A percentile compares a stretch with the other conserved stretches of the same genome.
Evolutionary conservation across 2,888 invertebrate genomes (phyloP).

Genomic region (Lithophane leautieri): DNA sequence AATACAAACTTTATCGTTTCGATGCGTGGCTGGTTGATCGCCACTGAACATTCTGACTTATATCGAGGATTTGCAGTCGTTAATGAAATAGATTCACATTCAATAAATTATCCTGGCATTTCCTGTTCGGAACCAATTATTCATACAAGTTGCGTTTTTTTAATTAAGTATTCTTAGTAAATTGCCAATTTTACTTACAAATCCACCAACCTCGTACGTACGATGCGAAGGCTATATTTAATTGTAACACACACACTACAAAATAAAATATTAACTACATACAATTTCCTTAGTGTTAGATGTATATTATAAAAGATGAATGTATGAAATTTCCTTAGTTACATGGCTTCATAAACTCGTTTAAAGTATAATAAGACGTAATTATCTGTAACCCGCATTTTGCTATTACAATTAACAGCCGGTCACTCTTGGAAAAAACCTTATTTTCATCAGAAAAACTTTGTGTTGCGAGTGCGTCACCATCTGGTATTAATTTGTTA

Average conservation of each 20-base stretch:
- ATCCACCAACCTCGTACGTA: background rate
- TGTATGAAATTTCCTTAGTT: background rate
- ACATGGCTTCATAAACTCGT: background rate
- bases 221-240: background rate
- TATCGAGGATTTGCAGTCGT: background rate
- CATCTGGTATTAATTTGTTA: background rate
- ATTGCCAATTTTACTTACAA: conserved; percentile 9
- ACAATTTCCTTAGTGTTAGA: background rate
- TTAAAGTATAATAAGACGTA: background rate
- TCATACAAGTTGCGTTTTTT: background rate
- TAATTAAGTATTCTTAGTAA: conserved; percentile 1
- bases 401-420: background rate
- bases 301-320: too few species aligned
- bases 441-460: background rate
- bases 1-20: background rate
- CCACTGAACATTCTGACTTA: background rate
- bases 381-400: background rate
- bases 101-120: background rate
- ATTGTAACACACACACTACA: conserved; percentile 1
- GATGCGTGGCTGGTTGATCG: background rate
- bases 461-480: background rate
- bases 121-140: conserved; percentile 2
- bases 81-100: too few species aligned
- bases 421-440: background rate
- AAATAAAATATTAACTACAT: background rate